These are phyloP conservation scores for Ceratitis capitata DNA, from an alignment of 1,140 invertebrate species.

Conservation along the genomic window DNA sequence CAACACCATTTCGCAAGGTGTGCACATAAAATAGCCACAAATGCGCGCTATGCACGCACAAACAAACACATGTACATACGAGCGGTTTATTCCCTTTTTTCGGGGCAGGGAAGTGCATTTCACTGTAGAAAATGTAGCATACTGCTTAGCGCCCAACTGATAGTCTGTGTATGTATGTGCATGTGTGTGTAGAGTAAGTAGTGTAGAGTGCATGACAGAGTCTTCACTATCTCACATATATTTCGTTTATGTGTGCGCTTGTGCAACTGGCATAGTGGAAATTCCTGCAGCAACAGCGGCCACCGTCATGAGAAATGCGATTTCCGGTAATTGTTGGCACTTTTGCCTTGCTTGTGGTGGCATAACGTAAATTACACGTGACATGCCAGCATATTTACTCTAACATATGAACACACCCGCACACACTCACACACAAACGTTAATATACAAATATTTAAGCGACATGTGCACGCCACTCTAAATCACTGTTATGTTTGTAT, in stretches of 20 bases:
- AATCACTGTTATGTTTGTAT: background rate
- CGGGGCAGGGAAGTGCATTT: too few species aligned
- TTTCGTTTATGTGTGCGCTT: too few species aligned
- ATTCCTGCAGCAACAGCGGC: background rate
- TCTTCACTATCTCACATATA: too few species aligned
- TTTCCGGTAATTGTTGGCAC: conserved; percentile 34
- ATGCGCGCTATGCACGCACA: background rate
- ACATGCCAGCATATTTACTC: conserved; percentile 7
- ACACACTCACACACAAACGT: background rate
- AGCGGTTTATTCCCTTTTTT: too few species aligned
- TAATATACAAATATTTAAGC: too few species aligned
- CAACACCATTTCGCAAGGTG: background rate
- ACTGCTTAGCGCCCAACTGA: too few species aligned
- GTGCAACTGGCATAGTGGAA: background rate
- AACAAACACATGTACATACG: background rate
- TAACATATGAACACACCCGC: background rate
- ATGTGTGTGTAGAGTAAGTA: background rate
- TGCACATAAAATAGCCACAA: conserved; percentile 22
- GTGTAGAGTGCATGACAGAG: background rate
- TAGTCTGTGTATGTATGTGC: background rate
- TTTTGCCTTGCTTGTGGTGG: background rate
- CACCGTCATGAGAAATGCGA: conserved; percentile 12
- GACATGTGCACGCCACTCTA: background rate
- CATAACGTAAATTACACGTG: conserved; percentile 17
- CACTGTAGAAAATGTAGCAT: too few species aligned